Conservation (phyloP, 2,797 vertebrate species). For the Rhincodon typus region DNA sequence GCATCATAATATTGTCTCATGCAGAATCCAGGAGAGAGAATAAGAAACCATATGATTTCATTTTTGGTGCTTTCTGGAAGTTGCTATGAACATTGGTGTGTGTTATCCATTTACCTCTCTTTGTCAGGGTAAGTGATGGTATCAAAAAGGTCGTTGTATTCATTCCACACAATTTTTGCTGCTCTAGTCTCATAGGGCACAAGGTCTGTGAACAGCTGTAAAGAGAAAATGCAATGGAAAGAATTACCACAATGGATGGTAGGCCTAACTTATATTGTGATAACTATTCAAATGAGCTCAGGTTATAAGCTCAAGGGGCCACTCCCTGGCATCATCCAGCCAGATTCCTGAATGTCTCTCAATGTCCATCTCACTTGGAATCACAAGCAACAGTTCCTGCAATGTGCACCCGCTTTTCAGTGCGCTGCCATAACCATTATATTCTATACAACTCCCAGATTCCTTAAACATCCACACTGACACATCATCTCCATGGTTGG, state of each 20-base stretch:
- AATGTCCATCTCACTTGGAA: no score
- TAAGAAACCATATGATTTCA: background rate
- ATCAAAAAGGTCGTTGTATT: background rate
- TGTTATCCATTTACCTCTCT: background rate
- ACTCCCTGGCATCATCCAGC: no score
- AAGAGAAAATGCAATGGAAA: background rate
- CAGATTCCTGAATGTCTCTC: no score
- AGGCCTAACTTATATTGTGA: background rate
- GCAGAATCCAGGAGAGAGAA: background rate
- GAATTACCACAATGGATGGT: background rate
- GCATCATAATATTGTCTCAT: background rate
- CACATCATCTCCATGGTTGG: no score
- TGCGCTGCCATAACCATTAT: no score
- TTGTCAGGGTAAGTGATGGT: background rate
- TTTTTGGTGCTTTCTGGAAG: background rate
- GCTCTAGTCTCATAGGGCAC: background rate
- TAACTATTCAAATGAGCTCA: background rate
- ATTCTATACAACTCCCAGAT: no score
- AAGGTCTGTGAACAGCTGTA: background rate
- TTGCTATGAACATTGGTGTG: background rate
- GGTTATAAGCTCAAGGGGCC: no score
- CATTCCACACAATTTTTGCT: background rate
- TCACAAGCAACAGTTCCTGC: no score
- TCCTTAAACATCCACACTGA: no score
- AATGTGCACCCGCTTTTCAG: no score